phyloP scores from a whole-genome alignment of 2,888 invertebrate genomes.

The Phorcus lineatus region DNA sequence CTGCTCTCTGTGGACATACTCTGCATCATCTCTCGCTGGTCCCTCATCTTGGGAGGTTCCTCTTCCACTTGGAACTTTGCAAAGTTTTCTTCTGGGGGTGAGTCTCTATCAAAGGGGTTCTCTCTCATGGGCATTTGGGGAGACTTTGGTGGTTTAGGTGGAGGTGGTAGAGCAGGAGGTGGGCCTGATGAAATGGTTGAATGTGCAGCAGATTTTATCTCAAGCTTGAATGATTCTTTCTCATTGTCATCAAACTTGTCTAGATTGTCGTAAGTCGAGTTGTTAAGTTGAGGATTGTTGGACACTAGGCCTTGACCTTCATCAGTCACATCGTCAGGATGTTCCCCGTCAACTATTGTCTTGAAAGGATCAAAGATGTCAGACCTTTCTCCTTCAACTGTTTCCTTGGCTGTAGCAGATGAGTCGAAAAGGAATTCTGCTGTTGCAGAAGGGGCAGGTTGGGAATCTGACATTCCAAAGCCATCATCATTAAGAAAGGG shows the following conservation, averaged over 20 bases:
- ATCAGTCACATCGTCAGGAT: slow-evolving; percentile 30
- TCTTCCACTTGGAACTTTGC: slow-evolving; percentile 69
- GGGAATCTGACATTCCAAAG: slow-evolving; percentile 1
- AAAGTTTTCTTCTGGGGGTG: slow-evolving; percentile 73
- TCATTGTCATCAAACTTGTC: slow-evolving; percentile 46
- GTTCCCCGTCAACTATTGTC: slow-evolving; percentile 46
- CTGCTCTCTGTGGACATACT: slow-evolving; percentile 63
- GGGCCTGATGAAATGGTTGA: slow-evolving; percentile 37
- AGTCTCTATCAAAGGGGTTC: slow-evolving; percentile 75
- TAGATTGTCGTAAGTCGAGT: slow-evolving; percentile 28
- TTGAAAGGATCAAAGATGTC: slow-evolving; percentile 60
- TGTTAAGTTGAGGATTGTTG: neutral
- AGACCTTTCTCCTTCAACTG: slow-evolving; percentile 16
- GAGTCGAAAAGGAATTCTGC: slow-evolving; percentile 19
- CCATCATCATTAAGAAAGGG: slow-evolving; percentile 25
- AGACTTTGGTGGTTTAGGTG: slow-evolving; percentile 63
- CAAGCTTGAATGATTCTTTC: slow-evolving; percentile 51
- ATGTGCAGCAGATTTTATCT: slow-evolving; percentile 53
- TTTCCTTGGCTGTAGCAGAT: neutral
- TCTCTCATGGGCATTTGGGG: slow-evolving; percentile 69
- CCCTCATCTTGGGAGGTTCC: slow-evolving; percentile 37
- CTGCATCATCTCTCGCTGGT: slow-evolving; percentile 36
- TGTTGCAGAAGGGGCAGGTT: slow-evolving; percentile 1
- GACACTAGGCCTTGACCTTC: slow-evolving; percentile 8
- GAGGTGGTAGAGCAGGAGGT: slow-evolving; percentile 63